A percentile compares a stretch with the other conserved stretches of the same genome.
These are phyloP conservation scores for Zoanthus solanderi DNA, from an alignment of 92 coral and sea anemone species.

Conservation along the genomic window DNA sequence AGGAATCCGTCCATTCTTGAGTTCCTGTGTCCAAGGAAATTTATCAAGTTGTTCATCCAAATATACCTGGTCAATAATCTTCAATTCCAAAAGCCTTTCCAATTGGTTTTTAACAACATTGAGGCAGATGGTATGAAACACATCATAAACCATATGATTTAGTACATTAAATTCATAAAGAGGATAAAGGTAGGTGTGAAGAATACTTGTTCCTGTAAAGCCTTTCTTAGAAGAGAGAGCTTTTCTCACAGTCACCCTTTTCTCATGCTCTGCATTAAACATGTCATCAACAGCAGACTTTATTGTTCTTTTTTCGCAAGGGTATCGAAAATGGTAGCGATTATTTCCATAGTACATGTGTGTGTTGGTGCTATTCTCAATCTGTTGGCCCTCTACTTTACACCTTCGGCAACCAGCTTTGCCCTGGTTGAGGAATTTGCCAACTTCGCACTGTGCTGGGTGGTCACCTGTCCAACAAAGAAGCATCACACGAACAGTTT, in stretches of 20 bases:
- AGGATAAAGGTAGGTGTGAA: conserved; percentile 73
- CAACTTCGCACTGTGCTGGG: conserved; percentile 64
- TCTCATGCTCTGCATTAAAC: conserved; percentile 68
- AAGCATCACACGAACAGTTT: background rate
- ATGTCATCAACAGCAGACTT: conserved; percentile 17
- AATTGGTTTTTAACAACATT: conserved; percentile 69
- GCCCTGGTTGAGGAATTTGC: conserved; percentile 72
- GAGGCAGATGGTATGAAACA: conserved; percentile 64
- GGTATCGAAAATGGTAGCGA: conserved; percentile 67
- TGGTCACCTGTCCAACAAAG: background rate
- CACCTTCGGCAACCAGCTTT: conserved; percentile 80
- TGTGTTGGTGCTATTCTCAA: too few relatives aligned
- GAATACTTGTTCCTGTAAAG: conserved; percentile 69
- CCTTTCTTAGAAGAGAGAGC: conserved; percentile 66
- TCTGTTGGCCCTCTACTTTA: conserved; percentile 25
- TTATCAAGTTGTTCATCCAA: conserved; percentile 64
- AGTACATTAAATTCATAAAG: conserved; percentile 70
- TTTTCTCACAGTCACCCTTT: conserved; percentile 59
- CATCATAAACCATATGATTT: conserved; percentile 58
- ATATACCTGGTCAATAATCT: conserved; percentile 56
- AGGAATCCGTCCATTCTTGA: conserved; percentile 64
- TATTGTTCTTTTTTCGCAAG: conserved; percentile 62
- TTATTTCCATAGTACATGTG: conserved; percentile 72
- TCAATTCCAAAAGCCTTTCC: conserved; percentile 62
- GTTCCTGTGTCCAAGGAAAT: conserved; percentile 68